Base-by-base conservation (phyloP, 2,888 invertebrate species). In the Rhagium mordax region DNA sequence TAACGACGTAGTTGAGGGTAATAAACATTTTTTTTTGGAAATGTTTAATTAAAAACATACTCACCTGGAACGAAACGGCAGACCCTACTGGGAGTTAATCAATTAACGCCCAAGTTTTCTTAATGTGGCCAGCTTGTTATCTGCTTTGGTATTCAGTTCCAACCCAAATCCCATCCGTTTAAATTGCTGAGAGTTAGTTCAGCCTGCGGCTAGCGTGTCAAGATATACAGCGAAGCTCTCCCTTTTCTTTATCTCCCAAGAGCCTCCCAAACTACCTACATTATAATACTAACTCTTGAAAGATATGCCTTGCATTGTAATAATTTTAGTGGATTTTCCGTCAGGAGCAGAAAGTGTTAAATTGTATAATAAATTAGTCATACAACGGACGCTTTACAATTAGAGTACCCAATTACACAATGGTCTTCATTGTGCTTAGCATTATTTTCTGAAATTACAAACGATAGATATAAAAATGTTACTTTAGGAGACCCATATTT, bases 221-320 rank as follows among this genome's bases (percentile, higher is more conserved):
- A 61, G 61, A 61, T 61, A 61, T 61, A 61, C 61, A 47, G 61
- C 15, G 13, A 2, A 13, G 61, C n/a, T 21, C 21, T 48, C 61
- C 61, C 61, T 47, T 47, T 47, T 47, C 47, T 24, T 61, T 21
- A 47, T 61, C 61, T 61, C 61, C 61, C 61, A 21, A 7, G 47
- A 61, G 61, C 18, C 48, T 61, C 61, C 61, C 5, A 18, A 61
- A 61, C 48, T 61, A 47, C 61, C 61, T 21, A 21, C 61, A 61
- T 18, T 41, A 20, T 18, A 20, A 29, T 33, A 16, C 33, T 20
- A 33, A 18, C 59, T 33, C 59, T 59, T 33, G 3, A 3, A 59
- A 59, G 59, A 59, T 59, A 18, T 29, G 59, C 59, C n/a, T n/a
- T 5, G 61, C 61, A 61, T 61, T 47, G 21, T 48, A 47, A 61